A percentile compares a stretch with the other conserved stretches of the same genome.
Conservation (phyloP, 2,113 vertebrate species). For the Eptesicus fuscus region DNA sequence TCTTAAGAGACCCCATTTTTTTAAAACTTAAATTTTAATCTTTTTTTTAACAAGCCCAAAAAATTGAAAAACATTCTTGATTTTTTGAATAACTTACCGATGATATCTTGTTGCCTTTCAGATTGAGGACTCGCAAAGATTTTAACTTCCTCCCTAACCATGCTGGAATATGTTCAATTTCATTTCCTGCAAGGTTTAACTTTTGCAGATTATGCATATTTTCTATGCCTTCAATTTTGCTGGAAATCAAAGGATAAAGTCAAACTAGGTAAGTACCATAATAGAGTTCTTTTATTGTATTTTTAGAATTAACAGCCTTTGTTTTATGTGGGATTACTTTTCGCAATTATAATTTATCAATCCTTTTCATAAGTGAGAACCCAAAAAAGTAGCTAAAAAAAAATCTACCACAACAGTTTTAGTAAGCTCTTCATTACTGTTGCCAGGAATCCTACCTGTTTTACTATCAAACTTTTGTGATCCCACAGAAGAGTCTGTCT, state of each 20-base stretch:
- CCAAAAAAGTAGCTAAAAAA: neutral
- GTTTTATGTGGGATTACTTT: neutral
- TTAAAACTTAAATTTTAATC: neutral
- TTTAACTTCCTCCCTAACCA: conserved; percentile 89
- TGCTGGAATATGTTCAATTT: conserved; percentile 86
- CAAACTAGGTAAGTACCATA: neutral
- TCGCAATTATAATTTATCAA: conserved; percentile 21
- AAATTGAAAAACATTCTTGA: neutral
- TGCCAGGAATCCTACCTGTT: neutral
- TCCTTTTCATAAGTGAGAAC: conserved; percentile 11
- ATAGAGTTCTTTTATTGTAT: neutral
- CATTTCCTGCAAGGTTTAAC: conserved; percentile 88
- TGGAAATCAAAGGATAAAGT: conserved; percentile 71
- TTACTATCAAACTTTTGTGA: neutral
- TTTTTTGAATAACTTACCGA: conserved; percentile 80
- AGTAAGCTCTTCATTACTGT: neutral
- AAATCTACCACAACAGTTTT: conserved; percentile 22
- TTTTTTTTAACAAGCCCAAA: neutral
- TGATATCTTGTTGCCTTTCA: conserved; percentile 85
- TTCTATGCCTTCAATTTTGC: conserved; percentile 92
- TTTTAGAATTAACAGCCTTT: neutral
- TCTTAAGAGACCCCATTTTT: conserved; percentile 1
- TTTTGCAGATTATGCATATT: conserved; percentile 86
- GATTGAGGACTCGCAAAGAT: conserved; percentile 83
- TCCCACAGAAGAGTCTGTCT: neutral